phyloP scores from a whole-genome alignment of 2,113 vertebrate genomes.

The Pelecanus crispus region DNA sequence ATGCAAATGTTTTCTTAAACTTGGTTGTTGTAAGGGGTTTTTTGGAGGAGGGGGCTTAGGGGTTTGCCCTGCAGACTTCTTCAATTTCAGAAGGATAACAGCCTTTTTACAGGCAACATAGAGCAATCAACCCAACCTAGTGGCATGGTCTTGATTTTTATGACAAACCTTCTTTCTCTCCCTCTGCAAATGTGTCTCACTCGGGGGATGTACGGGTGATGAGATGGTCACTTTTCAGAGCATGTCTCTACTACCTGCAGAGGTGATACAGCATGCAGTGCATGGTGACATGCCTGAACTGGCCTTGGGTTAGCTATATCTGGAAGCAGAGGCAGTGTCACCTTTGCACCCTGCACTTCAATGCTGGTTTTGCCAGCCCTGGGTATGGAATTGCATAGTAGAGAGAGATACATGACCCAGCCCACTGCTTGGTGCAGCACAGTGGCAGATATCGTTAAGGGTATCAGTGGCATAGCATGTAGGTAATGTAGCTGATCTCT shows the following conservation, averaged over 20 bases:
- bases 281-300: not conserved
- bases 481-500: not conserved
- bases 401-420: not conserved
- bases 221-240: not conserved
- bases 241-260: not conserved
- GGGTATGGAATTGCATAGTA: not conserved
- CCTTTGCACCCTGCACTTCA: not conserved
- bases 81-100: not conserved
- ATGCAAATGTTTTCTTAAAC: not conserved
- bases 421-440: not conserved
- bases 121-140: not conserved
- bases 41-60: not conserved
- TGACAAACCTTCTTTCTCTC: not conserved
- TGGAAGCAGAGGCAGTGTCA: not conserved
- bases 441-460: not conserved
- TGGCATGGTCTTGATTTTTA: not conserved
- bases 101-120: not conserved
- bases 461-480: not conserved
- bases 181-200: not conserved
- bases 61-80: not conserved
- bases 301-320: not conserved
- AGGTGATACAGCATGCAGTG: not conserved
- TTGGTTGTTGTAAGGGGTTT: not conserved
- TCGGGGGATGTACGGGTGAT: not conserved
- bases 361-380: not conserved